Percentiles rank a stretch among this genome's conserved stretches.
Evolutionary conservation across 2,888 invertebrate genomes (phyloP).

Genomic region (Lamproptera curius): DNA sequence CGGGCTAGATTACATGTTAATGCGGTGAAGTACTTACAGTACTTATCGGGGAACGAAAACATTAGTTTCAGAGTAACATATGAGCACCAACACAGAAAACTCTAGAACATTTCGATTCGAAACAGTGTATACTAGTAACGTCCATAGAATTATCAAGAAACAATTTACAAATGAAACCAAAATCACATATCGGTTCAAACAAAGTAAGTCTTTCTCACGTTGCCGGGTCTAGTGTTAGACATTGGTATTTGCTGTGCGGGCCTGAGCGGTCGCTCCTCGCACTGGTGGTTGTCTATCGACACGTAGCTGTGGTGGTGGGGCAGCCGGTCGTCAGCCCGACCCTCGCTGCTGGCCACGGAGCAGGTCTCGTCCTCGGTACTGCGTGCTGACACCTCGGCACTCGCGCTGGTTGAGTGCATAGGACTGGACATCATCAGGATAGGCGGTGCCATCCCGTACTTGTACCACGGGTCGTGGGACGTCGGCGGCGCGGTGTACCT

Average conservation of each 20-base stretch:
- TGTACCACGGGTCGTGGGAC: slow-evolving; percentile 74
- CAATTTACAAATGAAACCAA: slow-evolving; percentile 24
- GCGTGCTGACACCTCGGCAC: slow-evolving; percentile 80
- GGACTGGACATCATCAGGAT: slow-evolving; percentile 80
- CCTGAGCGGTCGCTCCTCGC: slow-evolving; percentile 70
- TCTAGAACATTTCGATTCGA: slow-evolving; percentile 20
- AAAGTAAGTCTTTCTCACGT: slow-evolving; percentile 74
- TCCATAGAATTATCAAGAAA: slow-evolving; percentile 3
- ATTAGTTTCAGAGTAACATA: slow-evolving; percentile 10
- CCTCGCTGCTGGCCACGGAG: slow-evolving; percentile 76
- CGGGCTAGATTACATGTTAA: slow-evolving; percentile 30
- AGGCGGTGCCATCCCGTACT: slow-evolving; percentile 72
- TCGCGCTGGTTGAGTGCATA: slow-evolving; percentile 77
- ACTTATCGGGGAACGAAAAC: slow-evolving; percentile 14
- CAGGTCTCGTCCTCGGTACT: slow-evolving; percentile 82
- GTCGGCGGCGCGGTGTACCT: slow-evolving; percentile 75
- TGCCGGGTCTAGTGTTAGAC: slow-evolving; percentile 61
- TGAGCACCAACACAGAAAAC: slow-evolving; percentile 21
- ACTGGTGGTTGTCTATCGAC: slow-evolving; percentile 73
- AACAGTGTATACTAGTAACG: slow-evolving; percentile 10
- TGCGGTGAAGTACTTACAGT: slow-evolving; percentile 23
- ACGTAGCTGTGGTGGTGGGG: slow-evolving; percentile 79
- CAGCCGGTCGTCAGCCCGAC: slow-evolving; percentile 70
- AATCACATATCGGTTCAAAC: slow-evolving; percentile 48
- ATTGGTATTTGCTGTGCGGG: slow-evolving; percentile 70